These are phyloP conservation scores for Solea senegalensis DNA, from an alignment of 2,113 vertebrate genomes.

Conservation along the genomic window DNA sequence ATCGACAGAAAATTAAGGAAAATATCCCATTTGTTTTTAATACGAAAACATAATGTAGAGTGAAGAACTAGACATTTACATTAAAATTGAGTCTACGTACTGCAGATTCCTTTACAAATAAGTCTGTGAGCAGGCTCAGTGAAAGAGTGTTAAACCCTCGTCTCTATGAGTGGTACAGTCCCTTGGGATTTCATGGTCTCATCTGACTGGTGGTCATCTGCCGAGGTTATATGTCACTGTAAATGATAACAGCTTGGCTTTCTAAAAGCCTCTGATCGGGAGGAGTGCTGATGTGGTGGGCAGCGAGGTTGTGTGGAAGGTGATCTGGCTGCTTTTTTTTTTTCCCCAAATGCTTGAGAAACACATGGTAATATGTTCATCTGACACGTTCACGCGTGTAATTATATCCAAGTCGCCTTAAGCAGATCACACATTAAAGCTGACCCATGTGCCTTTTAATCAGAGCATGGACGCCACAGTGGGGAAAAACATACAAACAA, in stretches of 20 bases:
- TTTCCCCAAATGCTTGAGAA: conserved; percentile 17
- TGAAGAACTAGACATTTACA: neutral
- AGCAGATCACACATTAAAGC: conserved; percentile 56
- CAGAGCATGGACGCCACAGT: conserved; percentile 37
- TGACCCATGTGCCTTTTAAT: conserved; percentile 56
- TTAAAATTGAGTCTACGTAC: neutral
- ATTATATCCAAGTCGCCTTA: conserved; percentile 42
- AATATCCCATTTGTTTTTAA: neutral
- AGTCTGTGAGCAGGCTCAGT: neutral
- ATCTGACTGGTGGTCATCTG: conserved; percentile 38
- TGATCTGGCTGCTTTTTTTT: conserved; percentile 25
- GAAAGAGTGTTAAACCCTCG: neutral
- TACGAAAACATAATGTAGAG: neutral
- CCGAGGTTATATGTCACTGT: conserved; percentile 29
- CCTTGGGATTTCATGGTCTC: conserved; percentile 17
- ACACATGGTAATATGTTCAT: conserved; percentile 29
- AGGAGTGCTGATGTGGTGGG: conserved; percentile 17
- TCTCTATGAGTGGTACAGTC: neutral
- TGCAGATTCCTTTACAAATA: neutral
- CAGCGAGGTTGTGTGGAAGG: conserved; percentile 4
- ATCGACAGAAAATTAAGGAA: neutral
- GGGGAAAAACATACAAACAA: neutral
- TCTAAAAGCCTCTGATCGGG: conserved; percentile 18
- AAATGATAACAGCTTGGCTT: conserved; percentile 27
- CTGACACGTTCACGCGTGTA: conserved; percentile 39